phyloP scores from a whole-genome alignment of 2,113 vertebrate species.

The Furnarius figulus region DNA sequence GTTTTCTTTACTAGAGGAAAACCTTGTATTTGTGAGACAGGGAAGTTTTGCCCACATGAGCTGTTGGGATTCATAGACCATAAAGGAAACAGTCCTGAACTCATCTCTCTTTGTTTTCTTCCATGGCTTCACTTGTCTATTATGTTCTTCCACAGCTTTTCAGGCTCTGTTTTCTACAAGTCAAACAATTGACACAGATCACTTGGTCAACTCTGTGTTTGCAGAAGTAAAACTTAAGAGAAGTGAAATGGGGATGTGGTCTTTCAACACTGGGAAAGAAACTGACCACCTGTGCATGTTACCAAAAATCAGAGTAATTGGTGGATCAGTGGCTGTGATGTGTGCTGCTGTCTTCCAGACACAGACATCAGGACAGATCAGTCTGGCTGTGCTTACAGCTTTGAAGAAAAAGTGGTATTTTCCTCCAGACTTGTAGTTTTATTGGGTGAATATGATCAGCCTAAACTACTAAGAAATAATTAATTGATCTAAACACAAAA shows the following conservation, averaged over 20 bases:
- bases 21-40: not conserved
- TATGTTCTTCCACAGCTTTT: not conserved
- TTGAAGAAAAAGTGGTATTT: not conserved
- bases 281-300: accelerated
- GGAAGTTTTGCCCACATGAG: not conserved
- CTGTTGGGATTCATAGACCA: not conserved
- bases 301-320: not conserved
- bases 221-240: not conserved
- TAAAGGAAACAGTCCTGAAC: not conserved
- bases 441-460: not conserved
- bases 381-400: not conserved
- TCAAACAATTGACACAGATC: not conserved
- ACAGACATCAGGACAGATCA: not conserved
- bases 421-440: not conserved
- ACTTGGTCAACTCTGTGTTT: not conserved
- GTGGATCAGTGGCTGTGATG: not conserved
- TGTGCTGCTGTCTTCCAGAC: not conserved
- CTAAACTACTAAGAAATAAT: not conserved
- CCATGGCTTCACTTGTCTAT: not conserved
- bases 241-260: not conserved
- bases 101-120: not conserved
- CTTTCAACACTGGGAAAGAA: not conserved
- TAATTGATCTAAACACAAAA: not conserved
- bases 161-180: not conserved
- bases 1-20: not conserved